Base-by-base conservation (phyloP, 2,797 vertebrate species). In the Bovichtus variegatus region DNA sequence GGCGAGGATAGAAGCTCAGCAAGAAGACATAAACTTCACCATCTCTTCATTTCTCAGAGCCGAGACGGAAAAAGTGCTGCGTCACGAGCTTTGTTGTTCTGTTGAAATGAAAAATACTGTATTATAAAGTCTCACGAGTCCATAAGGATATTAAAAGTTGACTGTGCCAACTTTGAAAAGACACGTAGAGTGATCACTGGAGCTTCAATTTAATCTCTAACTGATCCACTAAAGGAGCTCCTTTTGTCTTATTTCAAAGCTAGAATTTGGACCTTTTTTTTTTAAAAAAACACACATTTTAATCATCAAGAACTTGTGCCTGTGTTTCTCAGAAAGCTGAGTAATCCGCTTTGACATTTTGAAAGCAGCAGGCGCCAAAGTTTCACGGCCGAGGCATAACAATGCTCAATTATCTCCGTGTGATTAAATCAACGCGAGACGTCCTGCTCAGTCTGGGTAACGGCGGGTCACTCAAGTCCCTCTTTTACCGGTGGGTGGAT, bases 291-390 rank as follows among this genome's bases (percentile, higher is more conserved):
- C n/a, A n/a, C n/a, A n/a, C n/a, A n/a, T n/a, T n/a, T n/a, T n/a
- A n/a, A n/a, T 41, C 34, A 51, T 53, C 19, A 40, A 31, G 62
- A 84, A 29, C 21, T 12, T 67, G 71, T 74, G 71, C 23, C 9
- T 57, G 0, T 34, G 36, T 75, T 77, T 78, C n/a, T 68, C 38
- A 63, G 51, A 57, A 64, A 29, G 73, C 75, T 57, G 75, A 87
- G 40, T 83, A 78, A 88, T 86, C 27, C 67, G 29, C 18, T 31
- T 7, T 67, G 76, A 82, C 85, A 84, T 90, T 89, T 78, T 49
- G 66, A 64, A 75, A 85, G 68, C 83, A 86, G 87, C 82, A 71
- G 85, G 86, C 21, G 21, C 50, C 51, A 59, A 54, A 63, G 34
- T 65, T 62, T 72, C 64, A 71, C 50, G 59, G 50, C 55, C 19